Base-by-base conservation (phyloP, 1,140 invertebrate genomes). In the Bombus picipes region DNA sequence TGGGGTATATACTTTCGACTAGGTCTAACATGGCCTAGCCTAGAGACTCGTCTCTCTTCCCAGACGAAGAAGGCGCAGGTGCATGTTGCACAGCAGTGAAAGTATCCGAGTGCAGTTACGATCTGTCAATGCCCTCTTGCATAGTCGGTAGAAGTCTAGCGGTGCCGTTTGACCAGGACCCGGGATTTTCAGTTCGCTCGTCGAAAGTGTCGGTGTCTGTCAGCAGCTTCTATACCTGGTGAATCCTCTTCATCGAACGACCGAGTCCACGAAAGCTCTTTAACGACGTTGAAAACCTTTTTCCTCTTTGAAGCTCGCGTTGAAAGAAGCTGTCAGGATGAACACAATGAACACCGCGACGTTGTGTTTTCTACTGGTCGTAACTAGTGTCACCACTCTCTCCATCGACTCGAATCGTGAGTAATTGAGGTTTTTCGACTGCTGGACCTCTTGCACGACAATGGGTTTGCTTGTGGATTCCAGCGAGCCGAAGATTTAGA, bases 51-150 rank as follows among this genome's bases (percentile, higher is more conserved):
- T 89, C 88, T 82, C 71, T 78, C 73, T 57, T 68, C 53, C 57
- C 65, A 82, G 89, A 89, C 78, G 89, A 91, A 87, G 82, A 76
- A 89, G 89, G 86, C 87, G 87, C 90, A 91, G 78, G 89, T 91
- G 89, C 81, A 89, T 89, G 88, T 90, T 90, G 83, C 78, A 62
- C 59, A 87, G 84, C 84, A 94, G 94, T 94, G 94, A 94, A 94
- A 94, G 94, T 94, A 92, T 89, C 85, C 88, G 80, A 91, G 88
- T 89, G 89, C 80, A 89, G 87, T 82, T 88, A 91, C 91, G 90
- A 91, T 94, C 93, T 94, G 92, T 93, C 93, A 93, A 93, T 93
- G 91, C 87, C 92, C 91, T 90, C 89, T 90, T 90, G 73, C 70
- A 90, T 84, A 88, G 90, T 83, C 90, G 77, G 88, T 92, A 87